Percentiles rank a stretch among this genome's conserved stretches.
Conservation (phyloP, 2,888 invertebrate species). For the Colostygia pectinataria region DNA sequence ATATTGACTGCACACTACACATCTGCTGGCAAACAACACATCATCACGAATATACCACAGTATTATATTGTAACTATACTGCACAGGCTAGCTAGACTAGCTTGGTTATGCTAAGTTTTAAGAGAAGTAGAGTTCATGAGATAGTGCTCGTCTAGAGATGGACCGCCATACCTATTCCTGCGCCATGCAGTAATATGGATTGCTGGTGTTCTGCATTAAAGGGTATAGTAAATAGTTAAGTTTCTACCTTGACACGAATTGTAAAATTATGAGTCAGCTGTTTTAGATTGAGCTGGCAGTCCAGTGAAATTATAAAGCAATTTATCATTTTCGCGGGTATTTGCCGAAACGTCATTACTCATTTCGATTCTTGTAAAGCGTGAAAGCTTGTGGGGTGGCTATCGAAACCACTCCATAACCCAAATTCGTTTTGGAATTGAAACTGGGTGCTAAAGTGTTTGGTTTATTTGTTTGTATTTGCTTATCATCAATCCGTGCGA, state of each 20-base stretch:
- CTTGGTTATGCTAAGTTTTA: too few relatives aligned
- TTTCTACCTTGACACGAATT: too few relatives aligned
- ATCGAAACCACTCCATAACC: conserved; percentile 43
- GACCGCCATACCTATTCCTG: too few relatives aligned
- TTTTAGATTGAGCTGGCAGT: conserved; percentile 24
- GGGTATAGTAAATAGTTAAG: too few relatives aligned
- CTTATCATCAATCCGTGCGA: conserved; percentile 18
- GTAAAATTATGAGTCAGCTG: not conserved
- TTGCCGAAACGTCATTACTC: conserved; percentile 62
- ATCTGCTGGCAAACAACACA: conserved; percentile 34
- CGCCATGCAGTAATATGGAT: too few relatives aligned
- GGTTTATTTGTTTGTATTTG: conserved; percentile 26
- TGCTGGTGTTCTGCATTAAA: too few relatives aligned
- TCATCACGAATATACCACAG: conserved; percentile 45
- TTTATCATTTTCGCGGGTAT: conserved; percentile 62
- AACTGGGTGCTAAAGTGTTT: conserved; percentile 27
- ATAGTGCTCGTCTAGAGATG: too few relatives aligned
- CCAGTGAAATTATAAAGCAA: conserved; percentile 61
- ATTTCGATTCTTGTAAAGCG: conserved; percentile 54
- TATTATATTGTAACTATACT: too few relatives aligned
- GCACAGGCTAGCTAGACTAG: conserved; percentile 5
- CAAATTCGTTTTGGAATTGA: conserved; percentile 33
- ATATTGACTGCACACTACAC: conserved; percentile 22
- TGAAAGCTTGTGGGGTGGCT: conserved; percentile 49
- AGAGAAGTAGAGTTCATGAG: too few relatives aligned